phyloP scores from a whole-genome alignment of 2,797 vertebrate genomes.

The Danio albolineatus region DNA sequence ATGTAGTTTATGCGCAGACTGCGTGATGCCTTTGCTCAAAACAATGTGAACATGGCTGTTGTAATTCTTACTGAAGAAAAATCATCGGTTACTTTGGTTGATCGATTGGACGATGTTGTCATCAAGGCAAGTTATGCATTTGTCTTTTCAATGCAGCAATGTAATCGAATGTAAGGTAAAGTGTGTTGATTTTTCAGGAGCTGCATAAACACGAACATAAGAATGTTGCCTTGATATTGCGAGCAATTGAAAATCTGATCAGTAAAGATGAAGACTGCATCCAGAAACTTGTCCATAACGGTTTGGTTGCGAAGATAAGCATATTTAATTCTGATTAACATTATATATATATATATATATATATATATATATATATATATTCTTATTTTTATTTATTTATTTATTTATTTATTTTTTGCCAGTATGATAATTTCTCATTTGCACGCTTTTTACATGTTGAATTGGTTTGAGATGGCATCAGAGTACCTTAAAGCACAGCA shows the following conservation, averaged over 20 bases:
- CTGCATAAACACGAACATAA: constrained; percentile 80
- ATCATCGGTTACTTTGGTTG: constrained; percentile 67
- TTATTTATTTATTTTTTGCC: too few relatives aligned
- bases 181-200: constrained; percentile 70
- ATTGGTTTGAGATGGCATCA: constrained; percentile 81
- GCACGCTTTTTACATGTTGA: constrained; percentile 74
- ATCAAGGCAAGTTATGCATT: constrained; percentile 67
- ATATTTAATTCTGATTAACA: not conserved
- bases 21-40: constrained; percentile 63
- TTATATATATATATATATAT: too few relatives aligned
- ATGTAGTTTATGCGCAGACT: constrained; percentile 64
- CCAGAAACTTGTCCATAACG: constrained; percentile 75
- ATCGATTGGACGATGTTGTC: constrained; percentile 74
- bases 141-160: not conserved
- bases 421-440: not conserved
- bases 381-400: too few relatives aligned
- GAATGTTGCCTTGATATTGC: constrained; percentile 76
- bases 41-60: constrained; percentile 64
- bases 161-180: too few relatives aligned
- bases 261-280: constrained; percentile 66
- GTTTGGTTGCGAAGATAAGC: constrained; percentile 85
- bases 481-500: constrained; percentile 65
- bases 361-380: too few relatives aligned
- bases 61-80: constrained; percentile 68
- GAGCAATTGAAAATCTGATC: constrained; percentile 78